These are phyloP conservation scores for Mycetomoellerius zeteki DNA, from an alignment of 1,140 invertebrate genomes.

Conservation along the genomic window DNA sequence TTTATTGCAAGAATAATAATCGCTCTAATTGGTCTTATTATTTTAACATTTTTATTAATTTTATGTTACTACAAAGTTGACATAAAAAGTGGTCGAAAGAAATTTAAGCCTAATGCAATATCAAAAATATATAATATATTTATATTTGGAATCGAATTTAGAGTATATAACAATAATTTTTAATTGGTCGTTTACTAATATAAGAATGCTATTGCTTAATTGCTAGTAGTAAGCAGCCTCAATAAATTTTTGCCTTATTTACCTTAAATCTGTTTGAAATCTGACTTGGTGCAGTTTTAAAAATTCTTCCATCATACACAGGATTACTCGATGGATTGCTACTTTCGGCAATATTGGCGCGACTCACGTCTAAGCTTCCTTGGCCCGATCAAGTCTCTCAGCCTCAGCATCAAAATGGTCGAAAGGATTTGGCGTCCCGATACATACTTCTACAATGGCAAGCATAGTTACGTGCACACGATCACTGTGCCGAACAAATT, in stretches of 20 bases:
- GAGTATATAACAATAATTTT: background rate
- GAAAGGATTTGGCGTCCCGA: slow-evolving; percentile 98
- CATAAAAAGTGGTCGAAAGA: too few relatives aligned
- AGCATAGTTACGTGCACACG: slow-evolving; percentile 97
- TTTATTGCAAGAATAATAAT: background rate
- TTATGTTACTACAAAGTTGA: background rate
- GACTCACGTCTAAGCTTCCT: slow-evolving; percentile 94
- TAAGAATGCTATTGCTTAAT: background rate
- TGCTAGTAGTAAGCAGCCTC: background rate
- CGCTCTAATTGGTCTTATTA: background rate
- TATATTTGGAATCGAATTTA: background rate
- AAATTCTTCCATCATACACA: slow-evolving; percentile 84
- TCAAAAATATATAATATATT: background rate
- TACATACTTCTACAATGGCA: slow-evolving; percentile 97
- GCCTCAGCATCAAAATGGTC: slow-evolving; percentile 96
- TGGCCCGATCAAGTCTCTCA: slow-evolving; percentile 93
- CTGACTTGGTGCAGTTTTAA: background rate
- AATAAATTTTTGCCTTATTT: background rate
- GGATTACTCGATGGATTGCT: slow-evolving; percentile 99
- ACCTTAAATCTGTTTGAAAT: background rate
- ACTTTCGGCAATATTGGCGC: slow-evolving; percentile 96
- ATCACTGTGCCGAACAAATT: slow-evolving; percentile 98
- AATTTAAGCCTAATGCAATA: background rate
- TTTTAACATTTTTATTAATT: slow-evolving; percentile 9
- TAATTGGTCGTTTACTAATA: background rate